phyloP scores from a whole-genome alignment of 2,888 invertebrate genomes.

The Athetis lepigone region DNA sequence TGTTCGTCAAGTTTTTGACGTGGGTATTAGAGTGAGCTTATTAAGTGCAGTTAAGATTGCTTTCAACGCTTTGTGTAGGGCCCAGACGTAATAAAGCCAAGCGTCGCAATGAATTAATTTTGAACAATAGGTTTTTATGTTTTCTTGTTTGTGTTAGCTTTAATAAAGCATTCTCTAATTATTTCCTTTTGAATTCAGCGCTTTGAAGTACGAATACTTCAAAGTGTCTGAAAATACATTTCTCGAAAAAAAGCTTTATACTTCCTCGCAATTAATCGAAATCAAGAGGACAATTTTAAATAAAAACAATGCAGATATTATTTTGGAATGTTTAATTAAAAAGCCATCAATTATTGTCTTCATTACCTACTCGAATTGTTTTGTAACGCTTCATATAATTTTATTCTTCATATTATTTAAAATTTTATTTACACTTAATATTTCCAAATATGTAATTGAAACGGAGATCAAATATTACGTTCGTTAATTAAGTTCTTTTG shows the following conservation, averaged over 20 bases:
- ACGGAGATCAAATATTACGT: not conserved
- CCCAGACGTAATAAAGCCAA: conserved; percentile 23
- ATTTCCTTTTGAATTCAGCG: not conserved
- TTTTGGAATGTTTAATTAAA: too few species aligned
- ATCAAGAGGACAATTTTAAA: too few species aligned
- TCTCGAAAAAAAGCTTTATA: too few species aligned
- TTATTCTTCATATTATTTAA: too few species aligned
- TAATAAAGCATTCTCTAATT: not conserved
- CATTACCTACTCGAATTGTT: too few species aligned
- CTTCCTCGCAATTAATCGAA: too few species aligned
- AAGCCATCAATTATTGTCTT: too few species aligned
- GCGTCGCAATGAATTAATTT: conserved; percentile 23
- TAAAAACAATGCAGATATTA: too few species aligned
- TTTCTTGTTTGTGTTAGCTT: conserved; percentile 2
- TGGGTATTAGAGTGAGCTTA: conserved; percentile 41
- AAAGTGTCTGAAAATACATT: not conserved
- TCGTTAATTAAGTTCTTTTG: not conserved
- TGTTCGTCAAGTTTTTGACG: conserved; percentile 26
- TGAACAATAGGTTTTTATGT: conserved; percentile 10
- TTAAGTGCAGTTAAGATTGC: conserved; percentile 34
- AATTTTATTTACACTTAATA: too few species aligned
- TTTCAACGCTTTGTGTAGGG: conserved; percentile 35
- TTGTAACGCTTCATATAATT: too few species aligned
- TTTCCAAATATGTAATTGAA: conserved; percentile 12
- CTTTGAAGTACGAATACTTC: not conserved